Base-by-base conservation (phyloP, 1,140 invertebrate species). In the Pseudomyrmex sp. region DNA sequence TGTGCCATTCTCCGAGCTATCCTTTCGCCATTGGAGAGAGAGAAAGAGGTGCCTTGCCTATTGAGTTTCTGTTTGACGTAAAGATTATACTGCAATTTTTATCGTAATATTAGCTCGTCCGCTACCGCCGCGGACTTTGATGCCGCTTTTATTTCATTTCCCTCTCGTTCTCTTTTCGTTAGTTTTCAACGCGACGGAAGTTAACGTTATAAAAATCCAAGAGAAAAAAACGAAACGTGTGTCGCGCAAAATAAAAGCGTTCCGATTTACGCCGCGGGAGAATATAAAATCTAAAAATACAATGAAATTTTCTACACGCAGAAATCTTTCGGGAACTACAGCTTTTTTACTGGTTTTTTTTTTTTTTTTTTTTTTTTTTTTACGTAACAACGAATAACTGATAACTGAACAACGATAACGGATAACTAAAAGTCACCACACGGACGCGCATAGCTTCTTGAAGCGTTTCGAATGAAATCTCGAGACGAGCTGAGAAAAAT, bases 1-100 rank as follows among this genome's bases (percentile, higher is more conserved):
- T 18, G 2, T 35, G 48, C 18, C n/a, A 18, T 18, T 20, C 56
- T 46, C 68, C 20, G 0, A 35, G 35, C 5, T 35, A 35, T 35
- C 50, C 0, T 54, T 12, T 66, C 61, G n/a, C 48, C 13, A 35
- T 20, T 10, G n/a, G 12, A 35, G 5, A 35, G 35, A 35, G 35
- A 35, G 35, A 35, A 13, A 8, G 4, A 76, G 12, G 50, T 18
- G 3, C 12, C 65, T 35, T 35, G 35, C 7, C 35, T 35, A 48
- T 48, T 18, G 65, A n/a, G 18, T 56, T 77, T 46, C 62, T 18
- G 62, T 66, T 77, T 54, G n/a, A 68, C 54, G 74, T 77, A 26
- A 8, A 46, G 62, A 68, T 62, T 35, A 35, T 35, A 35, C 5
- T 77, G 62, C 62, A 68, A 68, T 68, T 77, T 77, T 77, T 75